Percentiles rank a stretch among this genome's conserved stretches.
Evolutionary conservation across 2,113 vertebrate genomes (phyloP).

Genomic region (Catharus minimus): DNA sequence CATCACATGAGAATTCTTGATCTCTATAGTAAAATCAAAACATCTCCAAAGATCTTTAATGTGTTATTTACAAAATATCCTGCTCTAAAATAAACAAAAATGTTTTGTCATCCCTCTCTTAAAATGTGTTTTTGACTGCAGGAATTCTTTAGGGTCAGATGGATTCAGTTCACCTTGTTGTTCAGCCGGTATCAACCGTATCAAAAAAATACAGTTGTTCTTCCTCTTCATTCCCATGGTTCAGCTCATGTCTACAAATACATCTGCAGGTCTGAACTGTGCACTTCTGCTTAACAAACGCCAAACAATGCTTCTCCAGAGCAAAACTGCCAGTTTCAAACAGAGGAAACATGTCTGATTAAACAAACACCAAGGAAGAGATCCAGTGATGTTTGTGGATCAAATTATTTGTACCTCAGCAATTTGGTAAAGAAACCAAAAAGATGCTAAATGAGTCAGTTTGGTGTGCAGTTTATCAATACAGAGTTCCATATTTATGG

Average conservation of each 20-base stretch:
- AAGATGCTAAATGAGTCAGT: not conserved
- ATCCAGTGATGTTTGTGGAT: not conserved
- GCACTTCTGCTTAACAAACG: not conserved
- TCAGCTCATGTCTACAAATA: not conserved
- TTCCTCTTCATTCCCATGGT: not conserved
- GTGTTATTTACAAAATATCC: not conserved
- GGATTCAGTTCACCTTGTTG: not conserved
- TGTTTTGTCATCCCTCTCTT: not conserved
- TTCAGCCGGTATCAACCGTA: not conserved
- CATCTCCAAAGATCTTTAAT: not conserved
- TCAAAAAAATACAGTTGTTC: not conserved
- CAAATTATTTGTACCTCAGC: not conserved
- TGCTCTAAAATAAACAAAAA: not conserved
- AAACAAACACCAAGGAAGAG: not conserved
- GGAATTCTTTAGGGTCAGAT: not conserved
- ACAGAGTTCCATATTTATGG: not conserved
- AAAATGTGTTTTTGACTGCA: not conserved
- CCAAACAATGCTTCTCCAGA: not conserved
- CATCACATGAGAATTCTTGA: not conserved
- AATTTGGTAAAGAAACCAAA: not conserved
- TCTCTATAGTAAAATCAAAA: not conserved
- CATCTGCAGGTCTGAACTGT: not conserved
- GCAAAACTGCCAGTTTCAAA: not conserved
- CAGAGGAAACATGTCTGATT: not conserved
- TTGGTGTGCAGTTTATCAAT: not conserved